These are phyloP conservation scores for Echinops telfairi DNA, from an alignment of 2,113 vertebrate species.

Conservation along the genomic window DNA sequence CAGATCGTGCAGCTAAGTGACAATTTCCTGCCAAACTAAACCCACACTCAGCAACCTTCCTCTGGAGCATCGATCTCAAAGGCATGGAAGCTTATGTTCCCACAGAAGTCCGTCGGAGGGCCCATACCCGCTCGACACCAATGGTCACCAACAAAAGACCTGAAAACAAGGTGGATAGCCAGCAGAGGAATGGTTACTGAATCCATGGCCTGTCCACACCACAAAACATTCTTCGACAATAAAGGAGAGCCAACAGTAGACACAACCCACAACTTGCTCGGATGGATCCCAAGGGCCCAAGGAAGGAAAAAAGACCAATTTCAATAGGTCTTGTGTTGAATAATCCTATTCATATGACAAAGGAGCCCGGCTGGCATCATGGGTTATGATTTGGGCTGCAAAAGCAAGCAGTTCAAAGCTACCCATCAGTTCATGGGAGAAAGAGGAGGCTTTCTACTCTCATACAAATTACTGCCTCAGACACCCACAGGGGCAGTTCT, in stretches of 20 bases:
- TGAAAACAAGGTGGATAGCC: not conserved
- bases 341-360: not conserved
- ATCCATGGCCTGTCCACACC: not conserved
- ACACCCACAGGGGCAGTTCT: no score
- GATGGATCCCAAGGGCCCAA: not conserved
- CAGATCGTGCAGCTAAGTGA: not conserved
- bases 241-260: not conserved
- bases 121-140: not conserved
- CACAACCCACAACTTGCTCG: not conserved
- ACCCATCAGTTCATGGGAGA: no score
- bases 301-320: not conserved
- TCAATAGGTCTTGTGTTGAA: not conserved
- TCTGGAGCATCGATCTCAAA: not conserved
- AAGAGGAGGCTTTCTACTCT: no score
- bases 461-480: no score
- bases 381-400: no score
- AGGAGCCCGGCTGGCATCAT: no score
- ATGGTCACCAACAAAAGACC: not conserved
- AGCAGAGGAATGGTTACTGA: no score
- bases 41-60: not conserved
- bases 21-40: not conserved
- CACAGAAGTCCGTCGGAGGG: not conserved
- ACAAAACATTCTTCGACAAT: not conserved
- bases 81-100: not conserved
- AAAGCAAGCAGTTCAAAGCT: no score